Evolutionary conservation across 1,140 invertebrate species (phyloP), one percentile per base, ranked within the genome.

Genomic region (Drosophila obscura): DNA sequence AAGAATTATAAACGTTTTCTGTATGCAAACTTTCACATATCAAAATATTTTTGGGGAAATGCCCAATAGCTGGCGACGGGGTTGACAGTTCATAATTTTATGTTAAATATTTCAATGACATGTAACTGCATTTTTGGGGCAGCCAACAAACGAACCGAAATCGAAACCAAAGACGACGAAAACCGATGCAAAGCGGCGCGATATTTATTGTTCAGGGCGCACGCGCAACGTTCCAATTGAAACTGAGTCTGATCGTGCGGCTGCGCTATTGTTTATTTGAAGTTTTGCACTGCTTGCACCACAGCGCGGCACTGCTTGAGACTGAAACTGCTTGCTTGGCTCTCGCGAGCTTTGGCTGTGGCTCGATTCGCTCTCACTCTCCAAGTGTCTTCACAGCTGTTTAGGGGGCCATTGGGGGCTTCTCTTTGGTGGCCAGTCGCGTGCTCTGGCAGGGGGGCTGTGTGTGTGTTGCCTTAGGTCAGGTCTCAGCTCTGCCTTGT

Each of bases 191-290:
- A n/a, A 58, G 73, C 63, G 35, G 77, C 77, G 77, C 55, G 45
- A 69, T 74, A 46, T 64, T 58, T n/a, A n/a, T 65, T 35, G 39
- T 60, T 24, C 60, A 77, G 57, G 51, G 62, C 83, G 82, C 78
- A 78, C 51, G 83, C 80, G 80, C 80, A 79, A 58, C 82, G 83
- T 88, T 87, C 83, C 53, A 87, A 87, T 87, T 79, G 83, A 87
- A 88, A 87, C 82, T 87, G 75, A 87, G 56, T 48, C 75, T 65
- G 46, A 28, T 58, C 69, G 57, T 53, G 63, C 41, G 62, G 63
- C 75, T 31, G 71, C 75, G 62, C 63, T 66, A 76, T 87, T 87
- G 83, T 88, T 87, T 87, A 87, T 87, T 87, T 81, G 71, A 81
- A 82, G 53, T 39, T 73, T 52, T 66, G 50, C 61, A 82, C 79